phyloP scores from a whole-genome alignment of 2,888 invertebrate genomes.

The Galeruca laticollis region DNA sequence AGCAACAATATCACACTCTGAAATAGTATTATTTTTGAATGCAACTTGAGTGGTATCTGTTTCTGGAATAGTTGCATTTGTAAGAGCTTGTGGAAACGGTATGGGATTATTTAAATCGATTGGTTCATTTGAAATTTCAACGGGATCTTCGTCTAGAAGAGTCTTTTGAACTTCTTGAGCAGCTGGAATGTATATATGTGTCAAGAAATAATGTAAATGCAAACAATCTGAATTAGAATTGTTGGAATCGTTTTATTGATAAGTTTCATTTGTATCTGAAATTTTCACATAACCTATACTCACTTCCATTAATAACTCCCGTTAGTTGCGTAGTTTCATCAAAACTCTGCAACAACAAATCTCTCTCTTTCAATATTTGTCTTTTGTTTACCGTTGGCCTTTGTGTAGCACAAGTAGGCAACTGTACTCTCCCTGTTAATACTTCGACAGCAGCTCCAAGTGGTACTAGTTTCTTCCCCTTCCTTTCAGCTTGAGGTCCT shows the following conservation, averaged over 20 bases:
- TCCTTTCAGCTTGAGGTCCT: constrained; percentile 78
- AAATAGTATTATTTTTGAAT: constrained; percentile 52
- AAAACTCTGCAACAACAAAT: constrained; percentile 77
- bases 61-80: constrained; percentile 18
- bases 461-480: constrained; percentile 84
- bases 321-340: constrained; percentile 62
- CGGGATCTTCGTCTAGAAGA: constrained; percentile 81
- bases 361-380: constrained; percentile 68
- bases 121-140: constrained; percentile 74
- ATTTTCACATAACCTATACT: not conserved
- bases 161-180: constrained; percentile 69
- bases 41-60: constrained; percentile 30
- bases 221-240: too few relatives aligned
- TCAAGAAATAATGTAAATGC: too few relatives aligned
- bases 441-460: constrained; percentile 90
- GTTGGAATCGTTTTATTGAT: too few relatives aligned
- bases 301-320: constrained; percentile 8
- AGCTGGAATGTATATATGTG: constrained; percentile 21
- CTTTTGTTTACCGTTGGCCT: constrained; percentile 68
- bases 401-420: constrained; percentile 74
- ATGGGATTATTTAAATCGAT: constrained; percentile 79
- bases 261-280: too few relatives aligned
- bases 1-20: constrained; percentile 69
- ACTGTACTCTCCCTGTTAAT: constrained; percentile 84
- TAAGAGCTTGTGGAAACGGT: constrained; percentile 49